Percentiles rank a stretch among this genome's conserved stretches.
Evolutionary conservation across 2,888 invertebrate species (phyloP).

Genomic region (Lycophotia porphyrea): DNA sequence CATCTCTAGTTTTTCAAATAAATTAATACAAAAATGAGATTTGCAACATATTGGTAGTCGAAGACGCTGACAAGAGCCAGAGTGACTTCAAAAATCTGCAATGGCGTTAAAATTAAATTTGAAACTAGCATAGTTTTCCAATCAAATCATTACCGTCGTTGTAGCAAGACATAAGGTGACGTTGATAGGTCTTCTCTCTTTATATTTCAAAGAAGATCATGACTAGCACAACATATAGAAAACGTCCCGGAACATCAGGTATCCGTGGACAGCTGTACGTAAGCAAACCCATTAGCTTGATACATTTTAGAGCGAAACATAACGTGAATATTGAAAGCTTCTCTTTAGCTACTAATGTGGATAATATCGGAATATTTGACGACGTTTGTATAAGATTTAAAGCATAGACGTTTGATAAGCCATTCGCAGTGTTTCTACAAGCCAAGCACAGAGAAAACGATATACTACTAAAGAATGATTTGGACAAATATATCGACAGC

Average conservation of each 20-base stretch:
- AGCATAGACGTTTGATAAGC: not conserved
- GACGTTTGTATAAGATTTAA: slow-evolving; percentile 18
- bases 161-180: not conserved
- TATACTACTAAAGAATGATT: slow-evolving; percentile 15
- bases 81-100: not conserved
- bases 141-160: not conserved
- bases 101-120: not conserved
- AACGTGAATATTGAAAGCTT: not conserved
- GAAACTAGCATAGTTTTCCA: not conserved
- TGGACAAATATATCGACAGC: slow-evolving; percentile 6
- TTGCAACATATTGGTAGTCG: not conserved
- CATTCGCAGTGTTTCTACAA: slow-evolving; percentile 15
- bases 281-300: not conserved
- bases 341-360: slow-evolving; percentile 9
- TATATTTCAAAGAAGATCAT: not conserved
- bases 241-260: slow-evolving; percentile 3
- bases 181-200: not conserved
- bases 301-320: slow-evolving; percentile 1
- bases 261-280: not conserved
- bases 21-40: not conserved
- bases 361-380: slow-evolving; percentile 18
- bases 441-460: slow-evolving; percentile 14
- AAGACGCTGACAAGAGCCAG: not conserved
- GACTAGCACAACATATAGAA: not conserved
- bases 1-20: not conserved